Conservation (phyloP, 1,140 invertebrate genomes). For the Psix sp. region DNA sequence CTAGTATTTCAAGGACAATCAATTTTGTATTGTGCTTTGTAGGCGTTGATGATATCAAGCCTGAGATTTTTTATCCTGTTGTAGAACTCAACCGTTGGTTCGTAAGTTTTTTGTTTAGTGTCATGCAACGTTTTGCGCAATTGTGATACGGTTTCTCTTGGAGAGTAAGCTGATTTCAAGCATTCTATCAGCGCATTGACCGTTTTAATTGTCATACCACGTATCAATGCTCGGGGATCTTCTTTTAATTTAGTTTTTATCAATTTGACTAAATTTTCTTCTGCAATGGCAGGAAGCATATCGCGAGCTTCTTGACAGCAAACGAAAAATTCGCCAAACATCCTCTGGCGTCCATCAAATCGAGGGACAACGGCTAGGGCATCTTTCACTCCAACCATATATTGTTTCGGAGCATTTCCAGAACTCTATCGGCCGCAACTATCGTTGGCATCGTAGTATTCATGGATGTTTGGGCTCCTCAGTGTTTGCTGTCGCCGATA, state of each 20-base stretch:
- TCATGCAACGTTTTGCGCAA: constrained; percentile 16
- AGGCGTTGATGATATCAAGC: constrained; percentile 13
- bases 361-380: constrained; percentile 18
- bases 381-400: constrained; percentile 27
- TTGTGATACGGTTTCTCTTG: constrained; percentile 3
- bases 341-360: constrained; percentile 15
- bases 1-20: constrained; percentile 6
- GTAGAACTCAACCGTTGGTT: constrained; percentile 35
- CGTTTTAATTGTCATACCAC: constrained; percentile 3
- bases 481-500: too few relatives aligned
- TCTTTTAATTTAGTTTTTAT: constrained; percentile 13
- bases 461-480: too few relatives aligned
- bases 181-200: constrained; percentile 13
- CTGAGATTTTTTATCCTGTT: constrained; percentile 22
- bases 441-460: too few relatives aligned
- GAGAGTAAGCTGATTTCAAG: constrained; percentile 16
- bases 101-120: constrained; percentile 3
- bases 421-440: too few relatives aligned
- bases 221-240: constrained; percentile 4
- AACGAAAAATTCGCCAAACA: constrained; percentile 16
- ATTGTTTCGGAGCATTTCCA: constrained; percentile 8
- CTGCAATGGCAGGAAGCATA: neutral
- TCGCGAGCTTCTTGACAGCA: constrained; percentile 9
- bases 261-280: constrained; percentile 26
- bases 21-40: constrained; percentile 12